Evolutionary conservation across 2,113 vertebrate species (phyloP).

Genomic region (Labrus mixtus): DNA sequence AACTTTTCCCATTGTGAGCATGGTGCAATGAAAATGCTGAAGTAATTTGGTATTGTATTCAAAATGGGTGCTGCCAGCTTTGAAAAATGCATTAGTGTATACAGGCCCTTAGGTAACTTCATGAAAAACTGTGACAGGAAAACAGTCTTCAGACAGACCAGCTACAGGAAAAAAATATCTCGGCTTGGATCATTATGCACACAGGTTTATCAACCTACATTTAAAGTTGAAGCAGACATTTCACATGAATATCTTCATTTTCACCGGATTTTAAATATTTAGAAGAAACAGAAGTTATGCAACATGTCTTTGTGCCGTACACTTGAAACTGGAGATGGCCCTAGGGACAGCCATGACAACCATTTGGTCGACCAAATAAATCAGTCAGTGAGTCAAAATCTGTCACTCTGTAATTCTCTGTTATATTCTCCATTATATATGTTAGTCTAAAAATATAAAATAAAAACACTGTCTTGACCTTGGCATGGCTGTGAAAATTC

Average conservation of each 20-base stretch:
- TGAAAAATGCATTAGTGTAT: no score
- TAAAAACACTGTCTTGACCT: slow-evolving; percentile 27
- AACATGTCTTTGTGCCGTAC: not conserved
- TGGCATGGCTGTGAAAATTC: slow-evolving; percentile 22
- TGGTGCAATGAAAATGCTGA: no score
- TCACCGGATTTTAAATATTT: not conserved
- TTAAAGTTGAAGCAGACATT: no score
- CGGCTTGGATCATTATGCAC: not conserved
- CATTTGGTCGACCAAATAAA: slow-evolving; percentile 37
- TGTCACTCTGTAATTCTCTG: slow-evolving; percentile 19
- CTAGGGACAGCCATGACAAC: not conserved
- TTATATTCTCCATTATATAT: slow-evolving; percentile 11
- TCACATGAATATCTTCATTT: not conserved
- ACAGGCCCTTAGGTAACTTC: no score
- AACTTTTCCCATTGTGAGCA: no score
- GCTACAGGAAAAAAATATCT: not conserved
- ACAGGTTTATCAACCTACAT: no score
- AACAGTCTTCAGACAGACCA: not conserved
- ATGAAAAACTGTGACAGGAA: no score
- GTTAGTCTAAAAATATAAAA: not conserved
- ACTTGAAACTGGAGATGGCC: slow-evolving; percentile 10
- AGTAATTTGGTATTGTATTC: no score
- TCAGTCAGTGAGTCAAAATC: slow-evolving; percentile 13
- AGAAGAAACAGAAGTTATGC: not conserved
- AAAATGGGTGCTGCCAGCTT: no score